Percentiles rank a stretch among this genome's conserved stretches.
These are phyloP conservation scores for Ophion ellenae DNA, from an alignment of 2,888 invertebrate species.

Conservation along the genomic window DNA sequence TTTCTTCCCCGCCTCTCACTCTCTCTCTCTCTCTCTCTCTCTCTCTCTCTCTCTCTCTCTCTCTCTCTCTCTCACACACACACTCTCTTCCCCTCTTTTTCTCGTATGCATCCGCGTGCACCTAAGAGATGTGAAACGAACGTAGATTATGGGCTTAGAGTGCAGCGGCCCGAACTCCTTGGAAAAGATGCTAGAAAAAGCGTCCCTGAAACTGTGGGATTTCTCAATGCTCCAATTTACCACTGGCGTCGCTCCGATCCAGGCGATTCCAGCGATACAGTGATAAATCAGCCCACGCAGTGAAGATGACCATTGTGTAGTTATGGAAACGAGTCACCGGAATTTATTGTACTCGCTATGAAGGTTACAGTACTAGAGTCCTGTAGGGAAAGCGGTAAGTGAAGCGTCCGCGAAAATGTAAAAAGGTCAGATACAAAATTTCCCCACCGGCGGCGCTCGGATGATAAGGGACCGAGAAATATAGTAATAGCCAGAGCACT, in stretches of 20 bases:
- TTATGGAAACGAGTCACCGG: too few relatives aligned
- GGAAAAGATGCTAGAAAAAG: not conserved
- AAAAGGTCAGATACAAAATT: too few relatives aligned
- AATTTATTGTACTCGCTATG: too few relatives aligned
- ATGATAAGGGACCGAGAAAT: too few relatives aligned
- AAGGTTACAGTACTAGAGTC: too few relatives aligned
- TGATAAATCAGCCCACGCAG: not conserved
- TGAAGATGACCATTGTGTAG: not conserved
- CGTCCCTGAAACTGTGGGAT: not conserved
- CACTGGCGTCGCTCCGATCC: not conserved
- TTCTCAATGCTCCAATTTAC: not conserved
- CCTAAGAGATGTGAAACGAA: constrained; percentile 6
- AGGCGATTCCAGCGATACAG: not conserved
- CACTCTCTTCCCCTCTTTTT: not conserved
- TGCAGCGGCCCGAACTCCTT: not conserved
- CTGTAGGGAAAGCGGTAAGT: too few relatives aligned
- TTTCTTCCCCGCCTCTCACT: not conserved
- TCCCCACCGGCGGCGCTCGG: too few relatives aligned
- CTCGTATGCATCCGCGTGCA: not conserved
- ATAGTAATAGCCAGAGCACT: too few relatives aligned
- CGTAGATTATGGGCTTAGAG: too few relatives aligned
- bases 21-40: constrained; percentile 3
- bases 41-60: too few relatives aligned
- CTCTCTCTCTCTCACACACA: not conserved
- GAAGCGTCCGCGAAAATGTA: too few relatives aligned